Evolutionary conservation across 1,140 invertebrate genomes (phyloP), one percentile per base, ranked within the genome.

Genomic region (Orchestia grillus): DNA sequence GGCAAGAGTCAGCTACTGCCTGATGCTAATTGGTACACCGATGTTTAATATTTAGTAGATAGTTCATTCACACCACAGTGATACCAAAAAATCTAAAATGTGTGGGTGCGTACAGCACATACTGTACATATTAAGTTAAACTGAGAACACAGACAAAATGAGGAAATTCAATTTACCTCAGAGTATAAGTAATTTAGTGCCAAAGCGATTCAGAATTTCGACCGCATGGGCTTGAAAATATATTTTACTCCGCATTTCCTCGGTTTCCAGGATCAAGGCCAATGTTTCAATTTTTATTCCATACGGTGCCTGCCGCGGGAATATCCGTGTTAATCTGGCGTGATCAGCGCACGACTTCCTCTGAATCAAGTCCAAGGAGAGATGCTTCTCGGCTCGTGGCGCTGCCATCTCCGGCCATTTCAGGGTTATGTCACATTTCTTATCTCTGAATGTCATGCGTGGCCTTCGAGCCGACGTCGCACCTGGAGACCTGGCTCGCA

Each of bases 331-430:
- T 77, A 77, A 77, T 77, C 62, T 36, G 62, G 11, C 28, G 11
- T 36, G 62, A 77, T 77, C 62, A 77, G 62, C 3, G 62, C 62
- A 77, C 62, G 28, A 77, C 88, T 6, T 44, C 88, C 36, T 91
- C 88, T 43, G 15, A 44, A 91, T 91, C 28, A 91, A 91, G 88
- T 91, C 88, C 88, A 91, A 91, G 88, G 88, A 42, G 88, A 91
- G 88, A 91, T 91, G 41, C 42, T 15, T 77, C 62, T 77, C 62
- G 28, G 28, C 62, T 91, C 88, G 4, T 41, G 42, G 6, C 41
- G 23, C 19, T 91, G 88, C 28, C 88, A 91, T 91, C 44, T 91
- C 15, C 40, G 16, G 88, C 88, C 36, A 91, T 91, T 91, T 91
- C 44, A 91, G 88, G 88, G 88, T 36, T 91, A 44, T 41, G 44